Evolutionary conservation across 2,888 invertebrate species (phyloP).

Genomic region (Rhagium mordax): DNA sequence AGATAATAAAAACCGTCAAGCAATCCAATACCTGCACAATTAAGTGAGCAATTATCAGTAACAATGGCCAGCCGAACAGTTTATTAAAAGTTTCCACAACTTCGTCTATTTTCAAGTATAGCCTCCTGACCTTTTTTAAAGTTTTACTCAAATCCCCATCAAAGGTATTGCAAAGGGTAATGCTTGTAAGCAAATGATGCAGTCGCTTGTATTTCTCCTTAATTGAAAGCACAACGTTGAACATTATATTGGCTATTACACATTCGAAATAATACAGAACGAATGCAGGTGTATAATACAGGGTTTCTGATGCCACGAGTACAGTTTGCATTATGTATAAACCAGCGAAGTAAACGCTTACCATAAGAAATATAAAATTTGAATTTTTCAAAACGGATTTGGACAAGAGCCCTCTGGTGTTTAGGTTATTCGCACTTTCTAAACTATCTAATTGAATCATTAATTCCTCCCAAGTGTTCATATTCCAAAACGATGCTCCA

Average conservation of each 20-base stretch:
- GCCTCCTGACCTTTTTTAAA: background rate
- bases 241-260: background rate
- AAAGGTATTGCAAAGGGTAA: too few relatives aligned
- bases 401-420: background rate
- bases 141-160: too few relatives aligned
- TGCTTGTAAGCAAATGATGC: background rate
- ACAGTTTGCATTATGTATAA: background rate
- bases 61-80: background rate
- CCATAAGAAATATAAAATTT: background rate
- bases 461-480: background rate
- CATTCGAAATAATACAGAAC: background rate
- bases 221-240: background rate
- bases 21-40: background rate
- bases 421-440: background rate
- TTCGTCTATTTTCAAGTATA: background rate
- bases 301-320: too few relatives aligned
- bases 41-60: background rate
- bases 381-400: background rate
- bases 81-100: conserved; percentile 6
- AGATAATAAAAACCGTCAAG: background rate
- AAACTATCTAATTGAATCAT: background rate
- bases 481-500: conserved; percentile 1
- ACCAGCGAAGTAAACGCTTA: background rate
- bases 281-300: background rate
- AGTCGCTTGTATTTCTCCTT: background rate